These are phyloP conservation scores for Calosoma granatense DNA, from an alignment of 1,140 invertebrate species.

Conservation along the genomic window DNA sequence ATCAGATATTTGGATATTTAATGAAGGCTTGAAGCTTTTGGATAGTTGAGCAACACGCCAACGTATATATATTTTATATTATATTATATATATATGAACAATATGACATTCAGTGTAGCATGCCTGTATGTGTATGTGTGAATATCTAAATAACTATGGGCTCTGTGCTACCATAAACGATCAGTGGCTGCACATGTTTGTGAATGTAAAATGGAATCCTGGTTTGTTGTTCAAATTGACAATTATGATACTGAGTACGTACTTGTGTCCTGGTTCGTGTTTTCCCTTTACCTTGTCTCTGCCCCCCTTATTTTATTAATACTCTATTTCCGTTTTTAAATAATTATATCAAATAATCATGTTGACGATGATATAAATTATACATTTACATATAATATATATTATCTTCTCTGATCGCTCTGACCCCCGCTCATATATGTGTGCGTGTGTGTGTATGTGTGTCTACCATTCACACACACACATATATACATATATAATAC, in stretches of 20 bases:
- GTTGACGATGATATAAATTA: no score
- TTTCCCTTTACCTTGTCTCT: constrained; percentile 6
- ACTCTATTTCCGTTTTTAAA: not conserved
- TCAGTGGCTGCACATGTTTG: constrained; percentile 8
- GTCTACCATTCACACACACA: no score
- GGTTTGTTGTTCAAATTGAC: constrained; percentile 5
- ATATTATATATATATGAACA: constrained; percentile 7
- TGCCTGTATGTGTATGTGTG: constrained; percentile 7
- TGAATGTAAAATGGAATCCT: constrained; percentile 8
- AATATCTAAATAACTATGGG: not conserved
- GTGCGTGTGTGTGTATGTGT: no score
- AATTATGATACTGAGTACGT: constrained; percentile 5
- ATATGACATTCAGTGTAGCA: not conserved
- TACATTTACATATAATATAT: no score
- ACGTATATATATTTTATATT: not conserved
- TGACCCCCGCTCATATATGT: no score
- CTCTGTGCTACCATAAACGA: constrained; percentile 3
- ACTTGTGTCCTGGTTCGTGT: constrained; percentile 1
- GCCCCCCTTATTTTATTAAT: not conserved
- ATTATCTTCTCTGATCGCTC: no score
- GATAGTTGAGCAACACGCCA: constrained; percentile 7
- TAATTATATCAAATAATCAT: no score
- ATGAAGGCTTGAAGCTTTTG: constrained; percentile 5
- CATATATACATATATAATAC: not conserved
- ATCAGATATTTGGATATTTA: constrained; percentile 6